Evolutionary conservation across 1,140 invertebrate species (phyloP), one percentile per base, ranked within the genome.

Genomic region (Papilio xuthus): DNA sequence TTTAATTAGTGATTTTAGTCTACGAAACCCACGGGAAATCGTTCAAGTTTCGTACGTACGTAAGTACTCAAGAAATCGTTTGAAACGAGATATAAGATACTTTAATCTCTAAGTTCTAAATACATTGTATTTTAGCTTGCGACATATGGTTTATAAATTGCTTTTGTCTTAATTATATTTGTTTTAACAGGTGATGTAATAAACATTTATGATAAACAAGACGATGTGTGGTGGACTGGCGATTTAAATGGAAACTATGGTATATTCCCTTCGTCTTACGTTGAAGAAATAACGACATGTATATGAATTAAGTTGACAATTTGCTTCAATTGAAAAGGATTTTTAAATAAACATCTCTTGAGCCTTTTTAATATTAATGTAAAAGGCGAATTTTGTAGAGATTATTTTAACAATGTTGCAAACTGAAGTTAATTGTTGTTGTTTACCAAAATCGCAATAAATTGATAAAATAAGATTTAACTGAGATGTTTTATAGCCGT

Each of bases 191-290:
- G 98, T 82, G 98, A 99, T 89, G 94, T 98, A 13, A 97, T 99
- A 82, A 97, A 96, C 79, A 96, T 99, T 37, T 97, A 97, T 90
- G 96, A 97, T 84, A 98, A 98, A 88, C 97, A 98, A 88, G 96
- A 97, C n/a, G 97, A 98, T 88, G 98, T 98, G 8, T 99, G 98
- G 98, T 99, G 98, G 98, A 96, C 98, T 73, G 98, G 98, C 12
- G 97, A 98, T 83, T 95, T 98, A 67, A 96, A 97, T 79, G 98
- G 98, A 41, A 95, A 95, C 76, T 96, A 97, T 73, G 98, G 98
- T 37, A 98, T 98, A 81, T 99, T 99, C 86, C 98, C 98, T 1
- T 98, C 98, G 1, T 98, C 98, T 6, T 99, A 99, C 86, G 98
- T 99, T 3, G 97, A 98, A 95, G 95, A 95, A 80, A 95, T 95